Conservation (phyloP, 1,140 invertebrate species). For the Oreohelix idahoensis region DNA sequence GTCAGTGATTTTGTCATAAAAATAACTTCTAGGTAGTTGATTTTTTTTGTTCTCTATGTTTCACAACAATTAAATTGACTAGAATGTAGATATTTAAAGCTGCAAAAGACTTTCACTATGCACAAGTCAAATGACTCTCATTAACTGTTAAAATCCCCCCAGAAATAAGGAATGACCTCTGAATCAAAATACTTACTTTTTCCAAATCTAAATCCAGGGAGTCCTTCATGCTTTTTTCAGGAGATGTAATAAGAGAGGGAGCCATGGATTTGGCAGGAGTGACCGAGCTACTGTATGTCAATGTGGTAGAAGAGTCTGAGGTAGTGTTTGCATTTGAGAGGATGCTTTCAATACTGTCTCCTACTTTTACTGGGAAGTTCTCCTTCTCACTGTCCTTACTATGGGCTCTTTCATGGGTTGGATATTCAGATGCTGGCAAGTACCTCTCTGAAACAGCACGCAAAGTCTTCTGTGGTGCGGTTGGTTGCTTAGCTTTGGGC, state of each 20-base stretch:
- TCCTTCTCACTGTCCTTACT: slow-evolving; percentile 68
- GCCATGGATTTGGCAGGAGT: slow-evolving; percentile 23
- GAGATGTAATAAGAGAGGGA: background rate
- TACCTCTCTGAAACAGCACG: slow-evolving; percentile 35
- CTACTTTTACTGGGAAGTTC: slow-evolving; percentile 50
- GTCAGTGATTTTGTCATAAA: too few relatives aligned
- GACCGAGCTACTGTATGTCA: slow-evolving; percentile 16
- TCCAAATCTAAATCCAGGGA: slow-evolving; percentile 26
- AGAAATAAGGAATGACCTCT: too few relatives aligned
- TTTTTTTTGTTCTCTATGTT: too few relatives aligned
- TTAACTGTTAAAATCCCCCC: too few relatives aligned
- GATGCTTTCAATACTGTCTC: slow-evolving; percentile 17
- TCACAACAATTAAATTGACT: too few relatives aligned
- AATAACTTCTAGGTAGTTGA: too few relatives aligned
- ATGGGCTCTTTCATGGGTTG: slow-evolving; percentile 42
- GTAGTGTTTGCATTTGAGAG: slow-evolving; percentile 4
- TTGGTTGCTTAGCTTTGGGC: background rate
- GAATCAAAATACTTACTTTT: slow-evolving; percentile 9
- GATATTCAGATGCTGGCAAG: slow-evolving; percentile 7
- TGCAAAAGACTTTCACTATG: too few relatives aligned
- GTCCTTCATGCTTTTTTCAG: slow-evolving; percentile 14
- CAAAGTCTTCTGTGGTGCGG: slow-evolving; percentile 17
- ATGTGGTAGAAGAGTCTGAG: slow-evolving; percentile 14
- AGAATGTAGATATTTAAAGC: too few relatives aligned
- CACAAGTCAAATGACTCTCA: too few relatives aligned